These are phyloP conservation scores for Diogma glabrata DNA, from an alignment of 2,888 invertebrate genomes.

Conservation along the genomic window DNA sequence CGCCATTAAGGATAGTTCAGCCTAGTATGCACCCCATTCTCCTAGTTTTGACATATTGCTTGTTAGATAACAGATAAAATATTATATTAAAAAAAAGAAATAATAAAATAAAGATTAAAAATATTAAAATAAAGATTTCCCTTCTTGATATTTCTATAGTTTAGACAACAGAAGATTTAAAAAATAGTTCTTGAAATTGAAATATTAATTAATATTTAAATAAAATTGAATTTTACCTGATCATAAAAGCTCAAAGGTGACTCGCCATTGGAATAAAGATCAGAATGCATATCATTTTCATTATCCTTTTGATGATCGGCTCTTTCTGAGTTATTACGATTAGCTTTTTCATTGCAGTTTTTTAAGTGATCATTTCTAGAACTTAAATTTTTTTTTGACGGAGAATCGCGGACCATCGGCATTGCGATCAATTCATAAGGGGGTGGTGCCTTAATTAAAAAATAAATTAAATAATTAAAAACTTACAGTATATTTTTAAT, in stretches of 20 bases:
- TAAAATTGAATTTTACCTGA: neutral
- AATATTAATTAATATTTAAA: neutral
- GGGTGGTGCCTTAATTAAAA: slow-evolving; percentile 20
- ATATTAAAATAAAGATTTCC: too few relatives aligned
- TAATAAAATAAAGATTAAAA: too few relatives aligned
- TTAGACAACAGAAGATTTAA: neutral
- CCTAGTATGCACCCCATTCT: too few relatives aligned
- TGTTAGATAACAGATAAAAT: too few relatives aligned
- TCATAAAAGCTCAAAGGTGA: neutral
- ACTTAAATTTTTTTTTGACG: slow-evolving; percentile 1
- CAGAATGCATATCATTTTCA: slow-evolving; percentile 8
- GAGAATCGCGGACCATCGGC: slow-evolving; percentile 23
- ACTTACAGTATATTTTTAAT: too few relatives aligned
- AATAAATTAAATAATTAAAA: slow-evolving; percentile 14
- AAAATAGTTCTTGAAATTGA: neutral
- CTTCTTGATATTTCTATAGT: too few relatives aligned
- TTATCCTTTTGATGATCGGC: slow-evolving; percentile 10
- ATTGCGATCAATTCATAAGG: slow-evolving; percentile 24
- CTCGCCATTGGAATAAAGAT: neutral
- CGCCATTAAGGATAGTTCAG: too few relatives aligned
- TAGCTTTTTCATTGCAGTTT: neutral
- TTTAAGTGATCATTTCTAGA: neutral
- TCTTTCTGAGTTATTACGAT: neutral
- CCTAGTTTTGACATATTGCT: too few relatives aligned
- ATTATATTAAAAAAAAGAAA: too few relatives aligned